Percentiles rank a stretch among this genome's conserved stretches.
Conservation (phyloP, 2,113 vertebrate genomes). For the Pituophis catenifer region DNA sequence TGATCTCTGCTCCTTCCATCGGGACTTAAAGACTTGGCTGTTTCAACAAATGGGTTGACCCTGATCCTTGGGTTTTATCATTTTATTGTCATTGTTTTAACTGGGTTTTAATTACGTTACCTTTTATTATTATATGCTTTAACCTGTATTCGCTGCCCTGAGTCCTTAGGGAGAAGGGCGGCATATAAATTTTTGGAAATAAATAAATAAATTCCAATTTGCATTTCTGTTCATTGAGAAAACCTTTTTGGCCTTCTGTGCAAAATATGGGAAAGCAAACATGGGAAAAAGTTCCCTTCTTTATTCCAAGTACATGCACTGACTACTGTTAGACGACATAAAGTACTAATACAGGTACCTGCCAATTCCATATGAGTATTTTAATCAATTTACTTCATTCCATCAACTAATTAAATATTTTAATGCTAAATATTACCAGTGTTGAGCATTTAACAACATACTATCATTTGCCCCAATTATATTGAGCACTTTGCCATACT, state of each 20-base stretch:
- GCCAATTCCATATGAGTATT: not conserved
- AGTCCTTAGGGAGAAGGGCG: too few species aligned
- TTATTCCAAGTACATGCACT: not conserved
- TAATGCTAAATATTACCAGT: not conserved
- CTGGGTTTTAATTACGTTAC: too few species aligned
- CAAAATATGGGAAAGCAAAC: not conserved
- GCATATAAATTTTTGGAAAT: too few species aligned
- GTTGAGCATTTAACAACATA: not conserved
- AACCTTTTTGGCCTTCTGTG: not conserved
- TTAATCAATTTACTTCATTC: not conserved
- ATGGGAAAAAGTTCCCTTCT: not conserved
- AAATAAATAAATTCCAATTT: not conserved
- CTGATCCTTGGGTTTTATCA: too few species aligned
- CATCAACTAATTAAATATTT: not conserved
- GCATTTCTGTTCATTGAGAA: not conserved
- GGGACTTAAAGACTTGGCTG: too few species aligned
- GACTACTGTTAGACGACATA: not conserved
- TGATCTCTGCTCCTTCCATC: too few species aligned
- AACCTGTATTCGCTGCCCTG: too few species aligned
- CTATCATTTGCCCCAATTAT: not conserved
- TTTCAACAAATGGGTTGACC: too few species aligned
- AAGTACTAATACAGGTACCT: not conserved
- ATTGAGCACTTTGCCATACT: not conserved
- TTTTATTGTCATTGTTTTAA: too few species aligned
- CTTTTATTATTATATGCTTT: too few species aligned